Percentiles rank a stretch among this genome's conserved stretches.
Evolutionary conservation across 2,888 invertebrate species (phyloP).

Genomic region (Microchrysa polita): DNA sequence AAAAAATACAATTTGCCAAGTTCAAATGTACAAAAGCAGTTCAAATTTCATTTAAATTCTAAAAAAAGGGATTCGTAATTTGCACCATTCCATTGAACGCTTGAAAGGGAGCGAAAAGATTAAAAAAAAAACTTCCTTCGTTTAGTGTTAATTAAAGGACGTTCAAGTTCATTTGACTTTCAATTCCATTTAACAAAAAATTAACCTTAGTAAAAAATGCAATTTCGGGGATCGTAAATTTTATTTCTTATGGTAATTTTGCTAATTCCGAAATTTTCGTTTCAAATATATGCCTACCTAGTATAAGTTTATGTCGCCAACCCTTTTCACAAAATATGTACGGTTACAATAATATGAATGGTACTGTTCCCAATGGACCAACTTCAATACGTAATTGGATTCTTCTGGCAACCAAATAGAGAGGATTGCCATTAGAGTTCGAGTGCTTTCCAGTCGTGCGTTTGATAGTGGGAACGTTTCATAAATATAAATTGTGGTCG

Average conservation of each 20-base stretch:
- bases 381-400: too few species aligned
- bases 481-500: too few species aligned
- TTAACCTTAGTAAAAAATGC: constrained; percentile 48
- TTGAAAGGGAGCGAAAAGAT: not conserved
- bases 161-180: constrained; percentile 48
- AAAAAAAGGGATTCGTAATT: not conserved
- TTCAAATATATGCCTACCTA: constrained; percentile 2
- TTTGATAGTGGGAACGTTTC: too few species aligned
- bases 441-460: too few species aligned
- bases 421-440: too few species aligned
- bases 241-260: constrained; percentile 50
- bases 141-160: constrained; percentile 49
- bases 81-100: constrained; percentile 5
- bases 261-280: constrained; percentile 45
- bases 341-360: constrained; percentile 26
- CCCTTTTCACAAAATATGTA: constrained; percentile 29
- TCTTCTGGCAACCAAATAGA: too few species aligned
- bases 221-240: constrained; percentile 51
- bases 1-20: constrained; percentile 45
- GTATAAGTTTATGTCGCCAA: constrained; percentile 17
- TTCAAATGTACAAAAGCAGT: not conserved
- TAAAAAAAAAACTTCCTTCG: constrained; percentile 24
- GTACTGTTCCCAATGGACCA: constrained; percentile 47
- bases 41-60: not conserved
- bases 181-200: constrained; percentile 50